Base-by-base conservation (phyloP, 2,797 vertebrate genomes). In the Esox masquinongy region DNA sequence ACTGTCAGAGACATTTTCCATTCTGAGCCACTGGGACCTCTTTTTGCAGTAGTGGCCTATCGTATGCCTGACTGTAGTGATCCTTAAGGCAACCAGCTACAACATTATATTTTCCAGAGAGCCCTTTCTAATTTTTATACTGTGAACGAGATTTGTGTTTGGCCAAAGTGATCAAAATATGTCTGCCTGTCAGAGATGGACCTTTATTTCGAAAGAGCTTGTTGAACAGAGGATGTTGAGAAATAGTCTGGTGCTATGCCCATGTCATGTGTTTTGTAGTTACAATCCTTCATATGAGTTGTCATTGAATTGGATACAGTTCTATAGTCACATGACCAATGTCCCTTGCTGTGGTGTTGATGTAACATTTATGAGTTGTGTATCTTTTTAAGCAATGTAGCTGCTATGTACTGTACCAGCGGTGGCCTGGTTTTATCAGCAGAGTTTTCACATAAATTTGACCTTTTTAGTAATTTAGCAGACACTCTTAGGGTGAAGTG, bases 301-400 rank as follows among this genome's bases (percentile, higher is more conserved):
- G 47, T 59, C 36, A 22, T 34, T 34, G 19, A 6, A 34, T 51
- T 66, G 71, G 51, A 81, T 34, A 59, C 72, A 36, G n/a, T 34
- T 66, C 22, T 24, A 5, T 17, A 49, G 43, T 17, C 61, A 64
- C 36, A 47, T 12, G 9, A 7, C 43, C 29, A 56, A 11, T 22
- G 43, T 74, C 26, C 53, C 31, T 50, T 36, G 70, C 59, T 49
- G 31, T 8, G 51, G 68, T 69, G 73, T 24, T 74, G 74, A 77
- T 50, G 56, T 47, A 72, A 70, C 26, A 43, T 73, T 77, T 64
- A 75, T 81, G 72, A 77, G 47, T 79, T 63, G 50, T 64, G 68
- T 77, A 66, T 77, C 77, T 87, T 79, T 85, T 79, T 74, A 74
- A 80, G 73, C 63, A 53, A 56, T 36, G 76, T 66, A 70, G 76